These are phyloP conservation scores for Anabas testudineus DNA, from an alignment of 2,797 vertebrate genomes.

Conservation along the genomic window DNA sequence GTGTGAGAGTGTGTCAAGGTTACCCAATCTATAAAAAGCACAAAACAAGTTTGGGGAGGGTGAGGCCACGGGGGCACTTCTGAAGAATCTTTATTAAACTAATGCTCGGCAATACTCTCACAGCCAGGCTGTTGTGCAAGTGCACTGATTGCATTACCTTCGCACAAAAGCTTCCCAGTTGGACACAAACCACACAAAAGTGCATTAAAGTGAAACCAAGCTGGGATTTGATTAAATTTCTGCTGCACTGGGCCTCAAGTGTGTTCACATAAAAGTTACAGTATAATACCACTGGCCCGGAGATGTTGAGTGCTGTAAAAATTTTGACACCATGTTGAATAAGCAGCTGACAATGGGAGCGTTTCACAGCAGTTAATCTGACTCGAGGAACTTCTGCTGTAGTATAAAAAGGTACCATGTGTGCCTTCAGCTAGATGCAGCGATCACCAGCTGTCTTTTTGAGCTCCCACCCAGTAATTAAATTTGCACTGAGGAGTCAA, in stretches of 20 bases:
- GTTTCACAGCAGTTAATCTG: slow-evolving; percentile 43
- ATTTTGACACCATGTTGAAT: slow-evolving; percentile 35
- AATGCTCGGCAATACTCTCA: slow-evolving; percentile 60
- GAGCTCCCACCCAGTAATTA: slow-evolving; percentile 57
- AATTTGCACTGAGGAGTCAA: slow-evolving; percentile 68
- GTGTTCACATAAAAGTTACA: slow-evolving; percentile 29
- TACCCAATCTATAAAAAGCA: too few species aligned
- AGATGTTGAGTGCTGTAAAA: slow-evolving; percentile 30
- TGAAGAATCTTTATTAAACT: slow-evolving; percentile 62
- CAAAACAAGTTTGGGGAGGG: slow-evolving; percentile 68
- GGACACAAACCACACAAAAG: slow-evolving; percentile 7
- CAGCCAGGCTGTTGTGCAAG: slow-evolving; percentile 42
- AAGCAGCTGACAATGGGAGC: slow-evolving; percentile 34
- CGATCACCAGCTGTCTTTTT: slow-evolving; percentile 63
- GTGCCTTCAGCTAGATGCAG: slow-evolving; percentile 63
- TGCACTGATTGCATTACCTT: slow-evolving; percentile 41
- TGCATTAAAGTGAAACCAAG: slow-evolving; percentile 23
- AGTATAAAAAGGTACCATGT: slow-evolving; percentile 52
- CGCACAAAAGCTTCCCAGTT: slow-evolving; percentile 32
- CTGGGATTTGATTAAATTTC: slow-evolving; percentile 30
- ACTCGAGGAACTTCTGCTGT: slow-evolving; percentile 34
- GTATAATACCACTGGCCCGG: slow-evolving; percentile 21
- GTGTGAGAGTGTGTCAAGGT: slow-evolving; percentile 36
- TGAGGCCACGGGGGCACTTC: slow-evolving; percentile 10
- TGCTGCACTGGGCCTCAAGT: slow-evolving; percentile 12